These are phyloP conservation scores for Carollia perspicillata DNA, from an alignment of 2,113 vertebrate species.

Conservation along the genomic window DNA sequence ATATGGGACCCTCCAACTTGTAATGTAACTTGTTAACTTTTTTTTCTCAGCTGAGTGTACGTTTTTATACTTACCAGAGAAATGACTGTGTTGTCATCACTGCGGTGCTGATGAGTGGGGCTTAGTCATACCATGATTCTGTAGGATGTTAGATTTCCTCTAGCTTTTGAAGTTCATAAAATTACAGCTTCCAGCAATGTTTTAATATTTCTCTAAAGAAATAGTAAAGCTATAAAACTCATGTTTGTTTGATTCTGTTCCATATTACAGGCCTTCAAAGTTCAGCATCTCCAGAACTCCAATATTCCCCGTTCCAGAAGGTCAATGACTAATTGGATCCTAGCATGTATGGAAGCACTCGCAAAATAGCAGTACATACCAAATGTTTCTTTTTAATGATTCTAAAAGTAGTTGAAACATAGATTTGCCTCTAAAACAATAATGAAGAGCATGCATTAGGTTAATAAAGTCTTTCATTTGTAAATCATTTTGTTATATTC, in stretches of 20 bases:
- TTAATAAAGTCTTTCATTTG: constrained; percentile 58
- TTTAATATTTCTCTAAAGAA: constrained; percentile 68
- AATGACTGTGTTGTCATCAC: constrained; percentile 69
- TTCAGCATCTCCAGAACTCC: constrained; percentile 65
- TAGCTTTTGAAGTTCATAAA: constrained; percentile 72
- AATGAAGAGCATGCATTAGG: neutral
- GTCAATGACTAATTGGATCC: constrained; percentile 72
- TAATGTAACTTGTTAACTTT: constrained; percentile 71
- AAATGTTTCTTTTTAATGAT: constrained; percentile 68
- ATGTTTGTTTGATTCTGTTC: constrained; percentile 50
- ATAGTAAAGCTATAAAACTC: constrained; percentile 18
- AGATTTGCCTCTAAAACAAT: constrained; percentile 60
- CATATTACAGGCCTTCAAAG: constrained; percentile 71
- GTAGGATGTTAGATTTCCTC: constrained; percentile 61
- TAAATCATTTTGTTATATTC: constrained; percentile 48
- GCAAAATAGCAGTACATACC: constrained; percentile 45
- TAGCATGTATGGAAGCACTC: constrained; percentile 69
- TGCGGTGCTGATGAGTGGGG: constrained; percentile 65
- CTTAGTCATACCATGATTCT: constrained; percentile 63
- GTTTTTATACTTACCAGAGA: constrained; percentile 63
- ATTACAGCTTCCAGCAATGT: constrained; percentile 60
- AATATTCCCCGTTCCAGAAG: constrained; percentile 63
- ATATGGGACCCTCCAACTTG: constrained; percentile 72
- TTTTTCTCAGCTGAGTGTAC: constrained; percentile 77
- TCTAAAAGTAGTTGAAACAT: constrained; percentile 65